Evolutionary conservation across 2,113 vertebrate genomes (phyloP), one percentile per base, ranked within the genome.

Genomic region (Oryzias javanicus): DNA sequence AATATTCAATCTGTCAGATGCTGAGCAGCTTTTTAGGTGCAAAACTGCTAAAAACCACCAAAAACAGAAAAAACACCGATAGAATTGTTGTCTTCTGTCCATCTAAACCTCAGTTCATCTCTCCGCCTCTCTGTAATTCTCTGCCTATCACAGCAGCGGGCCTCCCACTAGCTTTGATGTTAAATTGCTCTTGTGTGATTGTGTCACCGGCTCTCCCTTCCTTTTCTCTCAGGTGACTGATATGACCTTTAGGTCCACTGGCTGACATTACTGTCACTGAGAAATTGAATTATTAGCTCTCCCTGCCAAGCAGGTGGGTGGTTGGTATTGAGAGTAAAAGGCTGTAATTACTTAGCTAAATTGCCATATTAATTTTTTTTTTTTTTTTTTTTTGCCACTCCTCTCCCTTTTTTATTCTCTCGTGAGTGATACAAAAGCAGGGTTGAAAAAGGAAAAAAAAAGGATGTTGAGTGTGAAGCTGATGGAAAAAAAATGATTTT

Each of bases 221-320:
- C 74, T 67, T 87, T 86, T 88, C 83, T 89, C 76, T 75, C 56
- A 73, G 86, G 82, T 89, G 90, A 90, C 85, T 87, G 79, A 89
- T 90, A 89, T 90, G 91, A 92, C 92, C 92, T 93, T 93, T 92
- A 90, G 91, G 90, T 90, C 88, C 89, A 89, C 81, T 77, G 74
- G 65, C 86, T 92, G 86, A 92, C 92, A 92, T 92, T 92, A 92
- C 88, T 91, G 87, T 88, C 89, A 89, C 86, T 19, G 81, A 85
- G 89, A 92, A 92, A 91, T 89, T 91, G 89, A 91, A 93, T 92
- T 92, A 93, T 91, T 91, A 90, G 82, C 86, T 91, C 89, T 90
- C 67, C 76, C 71, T 75, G 83, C 81, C 84, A 80, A 80, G 69
- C 61, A 74, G 82, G 89, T 89, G 84, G 90, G 88, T 88, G 88